Base-by-base conservation (phyloP, 2,888 invertebrate species). In the Cheilosia scutellata region DNA sequence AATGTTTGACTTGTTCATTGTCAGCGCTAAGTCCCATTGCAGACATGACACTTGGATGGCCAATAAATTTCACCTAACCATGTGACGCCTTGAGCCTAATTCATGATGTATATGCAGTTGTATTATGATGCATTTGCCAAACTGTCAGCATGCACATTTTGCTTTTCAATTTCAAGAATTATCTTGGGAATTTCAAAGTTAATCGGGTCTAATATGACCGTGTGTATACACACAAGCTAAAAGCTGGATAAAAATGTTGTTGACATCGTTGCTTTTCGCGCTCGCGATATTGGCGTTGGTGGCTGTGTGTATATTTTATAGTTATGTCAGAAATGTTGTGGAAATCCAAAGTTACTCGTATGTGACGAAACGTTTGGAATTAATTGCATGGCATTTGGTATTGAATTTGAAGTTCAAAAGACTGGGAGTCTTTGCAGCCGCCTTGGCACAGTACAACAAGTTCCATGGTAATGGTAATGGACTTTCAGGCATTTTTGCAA, bases 391-490 rank as follows among this genome's bases (percentile, higher is more conserved):
- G 25, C 42, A 47, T 47, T 57, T 33, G 33, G 31, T 57, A 57
- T 68, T 31, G 25, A 37, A 55, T 31, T 37, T 58, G 57, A 58
- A 70, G 57, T 57, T 70, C 25, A 47, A 58, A 70, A 57, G 58
- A 47, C 68, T 55, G 42, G 53, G 68, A 20, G 55, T 53, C 16
- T 4, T 33, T 47, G 16, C 2, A 33, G 20, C 0, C 16, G 47
- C 66, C 75, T 80, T 80, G 80, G 75, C 75, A 80, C 7, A 75
- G 60, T 62, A 51, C 51, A 57, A 51, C 51, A 57, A 60, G 27
- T 74, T 55, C 55, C 79, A 72, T 58, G 78, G 78, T 65, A 65
- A 71, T 72, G 72, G 78, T 72, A 65, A 72, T 79, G 78, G 63
- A 79, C 71, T 65, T 51, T 40, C 11, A 53, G 57, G 20, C 37